Conservation (phyloP, 2,113 vertebrate genomes). For the Oncorhynchus clarkii region DNA sequence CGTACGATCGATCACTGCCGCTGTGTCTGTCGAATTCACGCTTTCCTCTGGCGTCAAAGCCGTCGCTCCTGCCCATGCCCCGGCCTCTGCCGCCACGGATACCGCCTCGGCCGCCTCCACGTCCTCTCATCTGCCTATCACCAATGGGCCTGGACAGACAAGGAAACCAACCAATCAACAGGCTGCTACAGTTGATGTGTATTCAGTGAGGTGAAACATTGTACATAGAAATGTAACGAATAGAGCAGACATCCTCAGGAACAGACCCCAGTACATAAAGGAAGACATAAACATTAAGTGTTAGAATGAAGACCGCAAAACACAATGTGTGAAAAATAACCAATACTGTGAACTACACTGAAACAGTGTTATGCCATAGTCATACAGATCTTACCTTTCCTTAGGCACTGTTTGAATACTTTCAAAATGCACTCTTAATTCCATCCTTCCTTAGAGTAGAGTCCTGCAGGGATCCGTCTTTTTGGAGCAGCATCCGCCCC, state of each 20-base stretch:
- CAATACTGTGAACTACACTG: too few species aligned
- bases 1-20: conserved; percentile 97
- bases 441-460: not conserved
- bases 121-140: conserved; percentile 86
- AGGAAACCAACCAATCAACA: not conserved
- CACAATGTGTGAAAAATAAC: conserved; percentile 30
- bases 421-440: too few species aligned
- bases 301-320: not conserved
- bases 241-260: too few species aligned
- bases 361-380: too few species aligned
- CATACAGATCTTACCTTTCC: too few species aligned
- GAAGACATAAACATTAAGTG: not conserved
- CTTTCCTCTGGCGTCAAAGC: conserved; percentile 95
- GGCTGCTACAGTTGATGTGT: too few species aligned
- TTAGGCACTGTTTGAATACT: too few species aligned
- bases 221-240: too few species aligned
- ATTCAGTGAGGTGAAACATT: too few species aligned
- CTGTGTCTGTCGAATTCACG: conserved; percentile 98
- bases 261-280: too few species aligned
- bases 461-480: too few species aligned
- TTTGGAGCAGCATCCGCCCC: conserved; percentile 92
- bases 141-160: conserved; percentile 75
- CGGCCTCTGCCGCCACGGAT: conserved; percentile 81
- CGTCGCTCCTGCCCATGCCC: conserved; percentile 89
- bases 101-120: conserved; percentile 57